Percentiles rank a stretch among this genome's conserved stretches.
These are phyloP conservation scores for Brachyhypopomus occidentalis DNA, from an alignment of 2,113 vertebrate genomes.

Conservation along the genomic window DNA sequence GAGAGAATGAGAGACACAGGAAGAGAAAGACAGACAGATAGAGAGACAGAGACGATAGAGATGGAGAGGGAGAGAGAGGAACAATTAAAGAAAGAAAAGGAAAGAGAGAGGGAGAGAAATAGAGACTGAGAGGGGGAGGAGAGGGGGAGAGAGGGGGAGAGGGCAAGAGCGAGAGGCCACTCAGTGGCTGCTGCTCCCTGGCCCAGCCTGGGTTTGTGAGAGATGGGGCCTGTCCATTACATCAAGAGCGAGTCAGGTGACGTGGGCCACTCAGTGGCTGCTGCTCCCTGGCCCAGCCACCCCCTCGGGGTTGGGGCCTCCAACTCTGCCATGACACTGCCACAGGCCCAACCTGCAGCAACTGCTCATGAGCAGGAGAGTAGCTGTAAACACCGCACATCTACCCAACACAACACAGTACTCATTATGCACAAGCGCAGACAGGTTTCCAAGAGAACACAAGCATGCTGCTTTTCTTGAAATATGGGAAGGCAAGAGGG, in stretches of 20 bases:
- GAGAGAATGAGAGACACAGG: background rate
- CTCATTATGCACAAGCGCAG: background rate
- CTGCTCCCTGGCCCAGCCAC: too few species aligned
- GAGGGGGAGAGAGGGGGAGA: background rate
- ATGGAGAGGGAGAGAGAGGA: background rate
- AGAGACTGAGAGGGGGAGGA: background rate
- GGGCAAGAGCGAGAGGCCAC: background rate
- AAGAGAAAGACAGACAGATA: background rate
- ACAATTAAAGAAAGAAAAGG: background rate
- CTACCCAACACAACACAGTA: background rate
- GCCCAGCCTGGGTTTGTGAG: too few species aligned
- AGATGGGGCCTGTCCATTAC: too few species aligned
- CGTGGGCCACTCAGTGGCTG: too few species aligned
- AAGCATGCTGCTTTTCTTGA: too few species aligned
- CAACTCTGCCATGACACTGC: background rate
- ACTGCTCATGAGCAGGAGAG: background rate
- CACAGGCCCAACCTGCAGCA: background rate
- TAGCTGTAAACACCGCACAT: background rate
- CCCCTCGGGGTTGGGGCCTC: too few species aligned
- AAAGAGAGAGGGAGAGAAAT: background rate
- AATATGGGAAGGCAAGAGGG: background rate
- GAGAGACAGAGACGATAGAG: background rate
- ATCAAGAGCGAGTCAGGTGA: too few species aligned
- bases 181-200: too few species aligned
- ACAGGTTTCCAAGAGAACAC: background rate